Evolutionary conservation across 1,140 invertebrate species (phyloP).

Genomic region (Macrobrachium nipponense): DNA sequence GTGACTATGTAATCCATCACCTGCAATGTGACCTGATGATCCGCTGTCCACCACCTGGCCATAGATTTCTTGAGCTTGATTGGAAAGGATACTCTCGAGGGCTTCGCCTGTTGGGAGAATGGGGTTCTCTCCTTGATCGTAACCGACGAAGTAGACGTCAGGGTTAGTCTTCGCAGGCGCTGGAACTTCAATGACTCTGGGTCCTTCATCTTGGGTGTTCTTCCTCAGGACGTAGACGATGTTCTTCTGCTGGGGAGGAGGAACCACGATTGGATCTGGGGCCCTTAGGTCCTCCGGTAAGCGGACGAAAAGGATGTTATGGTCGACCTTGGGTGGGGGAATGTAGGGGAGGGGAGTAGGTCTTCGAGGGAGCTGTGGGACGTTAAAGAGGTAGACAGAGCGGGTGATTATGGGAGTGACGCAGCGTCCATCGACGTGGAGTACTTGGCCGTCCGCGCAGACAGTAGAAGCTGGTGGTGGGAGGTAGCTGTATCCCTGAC

Average conservation of each 20-base stretch:
- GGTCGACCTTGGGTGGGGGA: conserved; percentile 15
- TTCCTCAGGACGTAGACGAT: conserved; percentile 32
- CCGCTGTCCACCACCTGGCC: no score
- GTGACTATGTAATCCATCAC: no score
- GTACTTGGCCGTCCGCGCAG: not conserved
- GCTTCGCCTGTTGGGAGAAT: conserved; percentile 7
- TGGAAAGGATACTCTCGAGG: not conserved
- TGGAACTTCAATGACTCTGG: not conserved
- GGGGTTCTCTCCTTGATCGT: conserved; percentile 20
- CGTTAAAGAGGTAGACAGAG: not conserved
- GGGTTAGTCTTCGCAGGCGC: not conserved
- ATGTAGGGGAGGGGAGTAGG: not conserved
- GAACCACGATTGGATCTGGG: conserved; percentile 1
- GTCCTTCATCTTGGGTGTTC: not conserved
- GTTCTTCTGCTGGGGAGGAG: not conserved
- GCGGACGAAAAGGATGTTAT: conserved; percentile 23
- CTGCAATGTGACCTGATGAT: no score
- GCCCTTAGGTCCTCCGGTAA: not conserved
- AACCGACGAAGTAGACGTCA: conserved; percentile 26
- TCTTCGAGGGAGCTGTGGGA: not conserved
- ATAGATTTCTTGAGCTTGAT: no score
- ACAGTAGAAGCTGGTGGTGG: no score
- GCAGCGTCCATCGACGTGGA: conserved; percentile 16
- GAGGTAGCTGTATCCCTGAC: no score
- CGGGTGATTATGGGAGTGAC: conserved; percentile 19